Evolutionary conservation across 1,140 invertebrate genomes (phyloP).

Genomic region (Arctopsyche grandis): DNA sequence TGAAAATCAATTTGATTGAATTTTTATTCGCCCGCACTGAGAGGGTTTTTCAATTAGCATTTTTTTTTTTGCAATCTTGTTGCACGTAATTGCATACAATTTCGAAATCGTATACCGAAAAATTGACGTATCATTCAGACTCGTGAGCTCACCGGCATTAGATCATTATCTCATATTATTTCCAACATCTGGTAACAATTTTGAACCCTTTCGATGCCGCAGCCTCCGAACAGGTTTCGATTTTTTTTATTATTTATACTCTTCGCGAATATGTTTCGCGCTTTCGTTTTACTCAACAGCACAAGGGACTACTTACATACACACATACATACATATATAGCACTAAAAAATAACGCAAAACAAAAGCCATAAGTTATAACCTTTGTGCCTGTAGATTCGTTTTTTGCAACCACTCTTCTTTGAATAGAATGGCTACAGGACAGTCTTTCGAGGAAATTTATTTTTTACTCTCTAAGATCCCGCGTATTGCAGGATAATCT

Average conservation of each 20-base stretch:
- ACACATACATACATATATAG: too few relatives aligned
- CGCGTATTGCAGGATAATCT: too few relatives aligned
- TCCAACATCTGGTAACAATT: constrained; percentile 9
- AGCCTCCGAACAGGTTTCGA: neutral
- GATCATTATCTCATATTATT: constrained; percentile 10
- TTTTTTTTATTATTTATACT: neutral
- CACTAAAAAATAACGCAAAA: too few relatives aligned
- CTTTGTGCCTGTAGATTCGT: too few relatives aligned
- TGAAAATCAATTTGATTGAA: too few relatives aligned
- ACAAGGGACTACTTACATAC: too few relatives aligned
- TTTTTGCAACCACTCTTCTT: too few relatives aligned
- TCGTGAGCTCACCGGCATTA: neutral
- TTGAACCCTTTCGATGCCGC: constrained; percentile 16
- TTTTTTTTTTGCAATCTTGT: neutral
- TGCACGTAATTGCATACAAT: neutral
- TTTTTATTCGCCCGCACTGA: too few relatives aligned
- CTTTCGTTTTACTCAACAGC: neutral
- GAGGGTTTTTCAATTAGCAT: constrained; percentile 7
- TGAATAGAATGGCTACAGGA: neutral
- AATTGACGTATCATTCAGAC: neutral
- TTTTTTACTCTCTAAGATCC: too few relatives aligned
- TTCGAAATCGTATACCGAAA: neutral
- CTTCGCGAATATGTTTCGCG: neutral
- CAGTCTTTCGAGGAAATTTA: neutral
- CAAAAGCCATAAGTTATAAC: too few relatives aligned